These are phyloP conservation scores for Squalus acanthias DNA, from an alignment of 2,797 vertebrate genomes.

Conservation along the genomic window DNA sequence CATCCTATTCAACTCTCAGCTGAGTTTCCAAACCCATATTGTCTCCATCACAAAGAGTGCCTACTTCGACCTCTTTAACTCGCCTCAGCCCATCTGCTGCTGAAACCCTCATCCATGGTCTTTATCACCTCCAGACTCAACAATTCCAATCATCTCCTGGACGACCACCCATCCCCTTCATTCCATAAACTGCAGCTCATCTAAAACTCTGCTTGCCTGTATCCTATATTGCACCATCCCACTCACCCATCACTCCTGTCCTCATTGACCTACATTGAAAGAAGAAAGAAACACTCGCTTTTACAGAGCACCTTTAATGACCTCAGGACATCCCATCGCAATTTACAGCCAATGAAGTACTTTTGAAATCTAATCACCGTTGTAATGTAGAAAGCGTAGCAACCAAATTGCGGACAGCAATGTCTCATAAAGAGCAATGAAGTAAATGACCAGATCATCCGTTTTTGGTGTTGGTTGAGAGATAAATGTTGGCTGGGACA, in stretches of 20 bases:
- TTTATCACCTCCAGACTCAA: neutral
- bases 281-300: neutral
- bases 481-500: neutral
- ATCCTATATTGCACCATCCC: neutral
- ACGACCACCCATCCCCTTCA: too few relatives aligned
- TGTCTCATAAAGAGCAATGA: neutral
- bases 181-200: neutral
- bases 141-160: neutral
- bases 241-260: neutral
- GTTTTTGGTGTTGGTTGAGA: neutral
- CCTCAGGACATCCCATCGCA: neutral
- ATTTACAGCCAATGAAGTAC: neutral
- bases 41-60: neutral
- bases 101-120: neutral
- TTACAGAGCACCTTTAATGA: neutral
- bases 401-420: neutral
- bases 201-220: neutral
- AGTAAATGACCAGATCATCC: neutral
- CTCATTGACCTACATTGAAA: neutral
- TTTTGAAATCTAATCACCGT: neutral
- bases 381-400: neutral
- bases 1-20: neutral
- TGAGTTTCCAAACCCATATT: neutral
- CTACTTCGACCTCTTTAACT: neutral
- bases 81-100: neutral